These are phyloP conservation scores for Ectropis grisescens DNA, from an alignment of 1,140 invertebrate genomes.

Conservation along the genomic window DNA sequence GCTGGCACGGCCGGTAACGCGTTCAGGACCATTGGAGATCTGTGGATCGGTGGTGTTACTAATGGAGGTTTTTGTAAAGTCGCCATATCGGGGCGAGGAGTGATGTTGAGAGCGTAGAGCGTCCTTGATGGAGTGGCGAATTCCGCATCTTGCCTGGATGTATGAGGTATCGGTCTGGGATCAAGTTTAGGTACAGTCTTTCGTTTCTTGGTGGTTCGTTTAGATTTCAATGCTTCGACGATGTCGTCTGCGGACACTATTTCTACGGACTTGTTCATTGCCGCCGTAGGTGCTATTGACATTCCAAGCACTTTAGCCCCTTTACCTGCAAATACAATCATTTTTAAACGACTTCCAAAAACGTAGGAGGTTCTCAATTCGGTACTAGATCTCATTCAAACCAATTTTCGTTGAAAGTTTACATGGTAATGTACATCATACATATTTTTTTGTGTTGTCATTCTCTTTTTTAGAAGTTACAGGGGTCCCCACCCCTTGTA, in stretches of 20 bases:
- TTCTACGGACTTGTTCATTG: no score
- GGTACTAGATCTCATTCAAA: no score
- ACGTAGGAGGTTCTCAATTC: no score
- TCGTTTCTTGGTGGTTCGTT: background rate
- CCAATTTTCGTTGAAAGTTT: no score
- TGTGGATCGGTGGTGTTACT: background rate
- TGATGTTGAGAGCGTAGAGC: background rate
- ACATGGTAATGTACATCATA: no score
- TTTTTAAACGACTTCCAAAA: background rate
- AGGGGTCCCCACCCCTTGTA: background rate
- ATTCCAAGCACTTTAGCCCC: slow-evolving; percentile 1
- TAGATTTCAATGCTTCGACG: background rate
- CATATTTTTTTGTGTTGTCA: no score
- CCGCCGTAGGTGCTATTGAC: background rate
- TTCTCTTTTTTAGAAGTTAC: no score
- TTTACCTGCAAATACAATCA: slow-evolving; percentile 1
- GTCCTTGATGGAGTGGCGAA: background rate
- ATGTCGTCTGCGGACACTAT: no score
- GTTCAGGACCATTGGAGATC: background rate
- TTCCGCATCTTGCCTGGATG: background rate
- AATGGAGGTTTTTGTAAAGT: background rate
- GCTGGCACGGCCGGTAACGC: slow-evolving; percentile 21
- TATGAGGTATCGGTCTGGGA: no score
- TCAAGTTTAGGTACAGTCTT: no score
- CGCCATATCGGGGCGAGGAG: background rate